Percentiles rank a stretch among this genome's conserved stretches.
Conservation (phyloP, 2,797 vertebrate genomes). For the Garrulus glandarius region DNA sequence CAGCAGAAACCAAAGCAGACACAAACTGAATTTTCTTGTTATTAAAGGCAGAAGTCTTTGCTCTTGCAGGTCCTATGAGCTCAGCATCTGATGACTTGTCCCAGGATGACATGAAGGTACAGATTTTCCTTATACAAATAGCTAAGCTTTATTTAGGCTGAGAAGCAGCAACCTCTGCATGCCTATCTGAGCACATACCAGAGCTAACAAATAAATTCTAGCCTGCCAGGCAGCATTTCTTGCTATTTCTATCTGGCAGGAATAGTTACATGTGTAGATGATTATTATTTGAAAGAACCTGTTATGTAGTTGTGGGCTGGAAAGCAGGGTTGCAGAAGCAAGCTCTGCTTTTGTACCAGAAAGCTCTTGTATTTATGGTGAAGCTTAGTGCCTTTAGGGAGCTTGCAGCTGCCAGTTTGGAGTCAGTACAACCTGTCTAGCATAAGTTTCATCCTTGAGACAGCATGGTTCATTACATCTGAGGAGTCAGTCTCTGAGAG, state of each 20-base stretch:
- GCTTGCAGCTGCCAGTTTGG: not conserved
- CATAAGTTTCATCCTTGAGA: not conserved
- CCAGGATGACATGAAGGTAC: conserved; percentile 58
- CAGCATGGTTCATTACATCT: not conserved
- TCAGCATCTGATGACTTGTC: not conserved
- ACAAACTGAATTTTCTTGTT: not conserved
- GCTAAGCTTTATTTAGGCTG: not conserved
- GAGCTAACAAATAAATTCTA: not conserved
- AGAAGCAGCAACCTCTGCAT: not conserved
- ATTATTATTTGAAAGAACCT: not conserved
- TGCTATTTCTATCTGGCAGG: not conserved
- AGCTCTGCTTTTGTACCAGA: not conserved
- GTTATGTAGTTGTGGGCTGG: not conserved
- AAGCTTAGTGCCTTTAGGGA: not conserved
- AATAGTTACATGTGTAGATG: not conserved
- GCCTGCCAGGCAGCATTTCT: not conserved
- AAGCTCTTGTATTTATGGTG: not conserved
- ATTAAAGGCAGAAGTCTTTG: not conserved
- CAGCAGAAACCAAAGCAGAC: not conserved
- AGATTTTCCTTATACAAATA: not conserved
- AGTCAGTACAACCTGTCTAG: not conserved
- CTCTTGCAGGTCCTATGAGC: conserved; percentile 43
- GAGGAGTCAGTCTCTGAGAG: not conserved
- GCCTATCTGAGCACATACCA: not conserved
- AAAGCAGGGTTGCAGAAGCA: not conserved